These are phyloP conservation scores for Tragelaphus oryx DNA, from an alignment of 2,797 vertebrate species.

Conservation along the genomic window DNA sequence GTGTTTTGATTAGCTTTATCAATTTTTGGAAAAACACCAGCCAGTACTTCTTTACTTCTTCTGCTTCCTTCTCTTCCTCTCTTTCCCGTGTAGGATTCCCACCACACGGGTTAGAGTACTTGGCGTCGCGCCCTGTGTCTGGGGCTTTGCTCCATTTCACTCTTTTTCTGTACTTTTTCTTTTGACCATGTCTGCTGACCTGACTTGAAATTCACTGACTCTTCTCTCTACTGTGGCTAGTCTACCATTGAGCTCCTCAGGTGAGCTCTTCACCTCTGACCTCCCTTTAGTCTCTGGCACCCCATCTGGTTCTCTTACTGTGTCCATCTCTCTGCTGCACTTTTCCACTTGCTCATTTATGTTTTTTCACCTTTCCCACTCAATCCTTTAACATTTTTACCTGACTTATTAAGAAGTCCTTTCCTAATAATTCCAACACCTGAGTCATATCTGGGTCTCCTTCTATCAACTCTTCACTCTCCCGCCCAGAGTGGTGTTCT, in stretches of 20 bases:
- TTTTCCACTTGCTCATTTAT: not conserved
- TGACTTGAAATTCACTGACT: not conserved
- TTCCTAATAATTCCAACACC: rapidly evolving
- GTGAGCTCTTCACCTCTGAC: not conserved
- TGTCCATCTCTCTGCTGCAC: not conserved
- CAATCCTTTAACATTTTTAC: not conserved
- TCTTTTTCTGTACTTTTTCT: not conserved
- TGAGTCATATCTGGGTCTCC: not conserved
- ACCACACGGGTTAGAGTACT: rapidly evolving
- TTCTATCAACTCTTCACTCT: too few species aligned
- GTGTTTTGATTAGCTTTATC: not conserved
- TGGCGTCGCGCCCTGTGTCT: rapidly evolving
- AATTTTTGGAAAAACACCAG: not conserved
- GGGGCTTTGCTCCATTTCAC: too few species aligned
- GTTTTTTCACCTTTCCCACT: not conserved
- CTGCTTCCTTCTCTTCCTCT: not conserved
- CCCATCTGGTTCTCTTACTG: not conserved
- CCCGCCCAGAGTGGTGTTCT: not conserved
- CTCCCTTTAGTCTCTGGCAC: not conserved
- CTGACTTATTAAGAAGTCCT: too few species aligned
- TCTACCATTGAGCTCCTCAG: not conserved
- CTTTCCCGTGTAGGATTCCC: not conserved
- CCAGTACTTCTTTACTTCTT: not conserved
- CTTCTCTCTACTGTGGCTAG: not conserved
- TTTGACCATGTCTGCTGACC: not conserved